These are phyloP conservation scores for Microhierax caerulescens DNA, from an alignment of 2,797 vertebrate species.

Conservation along the genomic window DNA sequence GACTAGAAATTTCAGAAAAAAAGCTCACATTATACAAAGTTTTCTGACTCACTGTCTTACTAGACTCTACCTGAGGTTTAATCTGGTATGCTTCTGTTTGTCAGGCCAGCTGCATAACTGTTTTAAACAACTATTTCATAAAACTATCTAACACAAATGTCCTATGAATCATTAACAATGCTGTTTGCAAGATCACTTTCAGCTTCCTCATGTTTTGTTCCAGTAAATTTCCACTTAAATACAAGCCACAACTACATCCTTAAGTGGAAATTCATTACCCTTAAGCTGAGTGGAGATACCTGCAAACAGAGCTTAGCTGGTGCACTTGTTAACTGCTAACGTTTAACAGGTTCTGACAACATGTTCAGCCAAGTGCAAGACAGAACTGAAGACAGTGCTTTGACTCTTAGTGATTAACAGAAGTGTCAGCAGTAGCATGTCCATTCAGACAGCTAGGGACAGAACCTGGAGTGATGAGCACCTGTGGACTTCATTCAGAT, in stretches of 20 bases:
- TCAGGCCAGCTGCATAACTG: background rate
- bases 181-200: background rate
- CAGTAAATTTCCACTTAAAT: background rate
- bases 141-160: background rate
- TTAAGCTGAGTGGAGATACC: background rate
- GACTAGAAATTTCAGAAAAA: background rate
- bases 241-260: background rate
- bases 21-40: background rate
- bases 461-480: background rate
- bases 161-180: background rate
- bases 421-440: background rate
- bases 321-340: background rate
- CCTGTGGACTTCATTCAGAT: background rate
- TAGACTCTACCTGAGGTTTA: background rate
- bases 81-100: background rate
- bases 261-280: background rate
- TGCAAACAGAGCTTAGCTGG: background rate
- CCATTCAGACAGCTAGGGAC: background rate
- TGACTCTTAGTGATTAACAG: background rate
- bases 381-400: background rate
- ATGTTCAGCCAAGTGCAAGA: background rate
- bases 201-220: background rate
- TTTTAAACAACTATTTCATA: background rate
- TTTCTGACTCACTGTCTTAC: background rate
- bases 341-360: background rate